A percentile compares a stretch with the other conserved stretches of the same genome.
Evolutionary conservation across 37 sponge, comb jelly and placozoan genomes (phyloP).

Genomic region (Amphimedon queenslandica): DNA sequence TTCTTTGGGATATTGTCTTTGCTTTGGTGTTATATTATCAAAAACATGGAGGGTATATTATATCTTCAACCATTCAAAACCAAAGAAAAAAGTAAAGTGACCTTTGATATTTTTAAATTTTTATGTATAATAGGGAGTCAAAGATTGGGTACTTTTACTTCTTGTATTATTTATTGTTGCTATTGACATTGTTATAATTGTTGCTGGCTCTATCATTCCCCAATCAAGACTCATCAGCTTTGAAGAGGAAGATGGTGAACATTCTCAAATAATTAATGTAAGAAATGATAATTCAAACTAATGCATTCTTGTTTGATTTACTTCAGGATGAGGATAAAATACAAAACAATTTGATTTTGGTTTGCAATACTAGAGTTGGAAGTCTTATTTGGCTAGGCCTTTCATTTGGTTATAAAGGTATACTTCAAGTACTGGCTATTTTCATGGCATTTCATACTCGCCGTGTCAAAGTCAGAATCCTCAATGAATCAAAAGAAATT

Average conservation of each 20-base stretch:
- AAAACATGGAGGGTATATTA: slow-evolving; percentile 45
- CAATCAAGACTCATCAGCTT: background rate
- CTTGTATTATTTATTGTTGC: background rate
- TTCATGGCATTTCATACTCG: slow-evolving; percentile 50
- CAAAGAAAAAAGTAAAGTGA: slow-evolving; percentile 22
- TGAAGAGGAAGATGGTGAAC: background rate
- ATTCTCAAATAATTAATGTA: background rate
- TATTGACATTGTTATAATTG: background rate
- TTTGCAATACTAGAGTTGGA: background rate
- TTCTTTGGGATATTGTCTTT: slow-evolving; percentile 19
- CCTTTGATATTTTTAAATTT: background rate
- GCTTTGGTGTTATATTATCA: slow-evolving; percentile 31
- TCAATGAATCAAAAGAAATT: slow-evolving; percentile 55
- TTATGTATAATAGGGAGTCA: slow-evolving; percentile 11
- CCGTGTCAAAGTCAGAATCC: slow-evolving; percentile 39
- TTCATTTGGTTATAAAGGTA: slow-evolving; percentile 9
- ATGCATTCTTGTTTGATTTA: background rate
- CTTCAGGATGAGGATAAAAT: slow-evolving; percentile 2
- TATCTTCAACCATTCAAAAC: slow-evolving; percentile 38
- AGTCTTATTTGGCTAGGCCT: slow-evolving; percentile 3
- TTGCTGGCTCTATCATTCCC: background rate
- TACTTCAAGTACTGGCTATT: slow-evolving; percentile 32
- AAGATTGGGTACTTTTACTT: slow-evolving; percentile 16
- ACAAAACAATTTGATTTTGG: background rate
- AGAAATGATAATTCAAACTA: background rate